A percentile compares a stretch with the other conserved stretches of the same genome.
Evolutionary conservation across 2,888 invertebrate genomes (phyloP).

Genomic region (Plebejus argus): DNA sequence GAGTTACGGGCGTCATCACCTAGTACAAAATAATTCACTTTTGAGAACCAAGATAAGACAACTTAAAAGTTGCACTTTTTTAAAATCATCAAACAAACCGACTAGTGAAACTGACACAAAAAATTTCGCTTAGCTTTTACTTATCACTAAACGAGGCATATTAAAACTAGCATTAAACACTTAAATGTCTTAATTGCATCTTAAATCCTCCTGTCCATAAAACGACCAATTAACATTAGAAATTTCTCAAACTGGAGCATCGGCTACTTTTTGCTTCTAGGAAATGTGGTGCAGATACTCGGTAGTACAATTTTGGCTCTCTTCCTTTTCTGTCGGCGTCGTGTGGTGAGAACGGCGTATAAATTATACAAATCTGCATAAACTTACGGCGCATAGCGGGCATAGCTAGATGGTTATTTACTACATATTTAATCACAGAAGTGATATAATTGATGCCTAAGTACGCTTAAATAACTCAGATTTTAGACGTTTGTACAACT

Average conservation of each 20-base stretch:
- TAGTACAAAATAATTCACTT: too few relatives aligned
- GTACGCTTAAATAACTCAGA: neutral
- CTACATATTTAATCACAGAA: conserved; percentile 13
- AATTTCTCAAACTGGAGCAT: conserved; percentile 19
- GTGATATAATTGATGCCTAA: neutral
- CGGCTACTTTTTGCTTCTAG: conserved; percentile 34
- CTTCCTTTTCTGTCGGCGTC: conserved; percentile 45
- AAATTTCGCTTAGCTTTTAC: neutral
- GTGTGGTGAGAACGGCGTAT: conserved; percentile 47
- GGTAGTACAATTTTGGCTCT: conserved; percentile 43
- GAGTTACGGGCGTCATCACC: too few relatives aligned
- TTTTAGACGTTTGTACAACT: neutral
- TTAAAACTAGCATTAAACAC: neutral
- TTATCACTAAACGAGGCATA: neutral
- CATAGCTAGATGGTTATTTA: conserved; percentile 36
- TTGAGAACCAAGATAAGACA: too few relatives aligned
- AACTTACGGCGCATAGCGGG: conserved; percentile 56
- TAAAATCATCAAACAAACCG: neutral
- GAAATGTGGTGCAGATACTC: conserved; percentile 42
- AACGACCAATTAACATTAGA: conserved; percentile 24
- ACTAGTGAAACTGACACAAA: neutral
- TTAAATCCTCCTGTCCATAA: conserved; percentile 14
- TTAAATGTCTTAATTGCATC: conserved; percentile 5
- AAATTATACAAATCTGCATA: conserved; percentile 61
- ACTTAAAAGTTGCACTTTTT: neutral